A percentile compares a stretch with the other conserved stretches of the same genome.
Evolutionary conservation across 2,888 invertebrate species (phyloP).

Genomic region (Lithophane ornitopus): DNA sequence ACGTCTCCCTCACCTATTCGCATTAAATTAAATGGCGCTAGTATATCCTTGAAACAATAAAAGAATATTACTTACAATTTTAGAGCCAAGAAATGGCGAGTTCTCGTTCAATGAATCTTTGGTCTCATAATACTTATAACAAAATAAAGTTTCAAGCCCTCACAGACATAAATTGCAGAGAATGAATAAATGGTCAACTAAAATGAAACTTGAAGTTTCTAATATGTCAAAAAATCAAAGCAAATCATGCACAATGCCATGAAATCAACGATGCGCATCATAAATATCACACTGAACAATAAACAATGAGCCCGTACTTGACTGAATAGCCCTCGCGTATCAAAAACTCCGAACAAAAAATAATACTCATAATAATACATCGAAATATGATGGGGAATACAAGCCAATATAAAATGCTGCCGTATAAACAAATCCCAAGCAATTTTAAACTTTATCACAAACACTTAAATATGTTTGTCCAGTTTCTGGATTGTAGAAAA

Average conservation of each 20-base stretch:
- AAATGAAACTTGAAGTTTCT: background rate
- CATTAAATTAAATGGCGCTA: conserved; percentile 50
- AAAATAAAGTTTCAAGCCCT: background rate
- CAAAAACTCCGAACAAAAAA: conserved; percentile 56
- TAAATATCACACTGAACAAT: conserved; percentile 63
- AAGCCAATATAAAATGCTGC: conserved; percentile 3
- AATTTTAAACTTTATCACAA: conserved; percentile 33
- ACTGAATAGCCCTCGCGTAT: conserved; percentile 53
- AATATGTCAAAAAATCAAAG: conserved; percentile 37
- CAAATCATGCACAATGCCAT: conserved; percentile 51
- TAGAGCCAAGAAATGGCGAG: background rate
- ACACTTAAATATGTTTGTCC: background rate
- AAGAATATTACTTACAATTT: conserved; percentile 22
- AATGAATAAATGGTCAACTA: background rate
- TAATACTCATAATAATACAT: conserved; percentile 64
- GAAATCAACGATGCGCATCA: conserved; percentile 60
- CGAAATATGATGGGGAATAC: conserved; percentile 62
- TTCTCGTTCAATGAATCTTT: background rate
- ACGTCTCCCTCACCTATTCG: conserved; percentile 20
- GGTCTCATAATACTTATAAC: background rate
- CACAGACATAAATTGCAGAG: background rate
- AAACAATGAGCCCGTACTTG: conserved; percentile 61
- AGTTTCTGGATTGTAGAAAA: background rate
- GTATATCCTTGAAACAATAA: conserved; percentile 42
- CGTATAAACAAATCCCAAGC: background rate